Conservation (phyloP, 1,140 invertebrate species). For the Lethrus apterus region DNA sequence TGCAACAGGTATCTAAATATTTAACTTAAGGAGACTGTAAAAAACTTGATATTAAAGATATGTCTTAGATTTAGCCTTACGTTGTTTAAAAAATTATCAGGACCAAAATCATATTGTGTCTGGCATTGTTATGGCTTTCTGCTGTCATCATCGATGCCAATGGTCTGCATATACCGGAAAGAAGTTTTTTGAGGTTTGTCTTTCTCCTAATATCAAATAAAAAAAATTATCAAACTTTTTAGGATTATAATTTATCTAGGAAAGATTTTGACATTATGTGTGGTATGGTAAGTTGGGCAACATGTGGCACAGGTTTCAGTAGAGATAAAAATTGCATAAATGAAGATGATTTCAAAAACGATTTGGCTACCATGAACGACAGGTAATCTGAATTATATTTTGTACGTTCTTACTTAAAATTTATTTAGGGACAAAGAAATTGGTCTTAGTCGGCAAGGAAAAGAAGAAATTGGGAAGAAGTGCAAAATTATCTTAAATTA, state of each 20-base stretch:
- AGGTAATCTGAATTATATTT: constrained; percentile 9
- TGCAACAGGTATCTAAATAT: constrained; percentile 58
- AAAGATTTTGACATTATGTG: constrained; percentile 69
- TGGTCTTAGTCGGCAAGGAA: constrained; percentile 38
- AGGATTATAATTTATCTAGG: constrained; percentile 49
- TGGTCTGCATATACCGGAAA: constrained; percentile 64
- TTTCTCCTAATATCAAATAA: constrained; percentile 3
- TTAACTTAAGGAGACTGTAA: no score
- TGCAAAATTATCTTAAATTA: constrained; percentile 71
- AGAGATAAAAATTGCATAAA: constrained; percentile 42
- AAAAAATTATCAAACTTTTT: constrained; percentile 1
- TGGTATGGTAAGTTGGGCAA: constrained; percentile 77
- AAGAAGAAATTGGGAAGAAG: constrained; percentile 58
- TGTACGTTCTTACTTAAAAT: constrained; percentile 4
- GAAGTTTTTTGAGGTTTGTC: constrained; percentile 48
- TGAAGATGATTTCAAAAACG: constrained; percentile 24
- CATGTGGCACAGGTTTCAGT: constrained; percentile 59
- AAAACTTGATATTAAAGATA: constrained; percentile 2
- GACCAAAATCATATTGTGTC: constrained; percentile 38
- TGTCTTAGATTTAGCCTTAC: constrained; percentile 55
- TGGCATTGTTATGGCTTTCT: constrained; percentile 71
- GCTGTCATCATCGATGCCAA: constrained; percentile 79
- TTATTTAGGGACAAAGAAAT: constrained; percentile 27
- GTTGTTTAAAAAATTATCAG: constrained; percentile 50
- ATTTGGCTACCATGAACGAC: constrained; percentile 13